A percentile compares a stretch with the other conserved stretches of the same genome.
Evolutionary conservation across 2,888 invertebrate genomes (phyloP).

Genomic region (Junonia oenone): DNA sequence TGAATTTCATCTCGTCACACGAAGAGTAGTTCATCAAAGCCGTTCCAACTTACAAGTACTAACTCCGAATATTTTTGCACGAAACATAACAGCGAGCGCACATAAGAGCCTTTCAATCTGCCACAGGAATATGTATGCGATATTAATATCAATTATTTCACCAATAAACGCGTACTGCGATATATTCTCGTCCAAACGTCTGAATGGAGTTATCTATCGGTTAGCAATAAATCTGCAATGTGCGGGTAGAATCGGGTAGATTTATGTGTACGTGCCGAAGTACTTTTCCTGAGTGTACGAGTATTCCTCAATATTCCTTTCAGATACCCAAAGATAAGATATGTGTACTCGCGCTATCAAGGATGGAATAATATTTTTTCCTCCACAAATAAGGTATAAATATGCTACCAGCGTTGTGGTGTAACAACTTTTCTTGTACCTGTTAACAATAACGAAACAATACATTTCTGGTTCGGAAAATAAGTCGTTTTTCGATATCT

Average conservation of each 20-base stretch:
- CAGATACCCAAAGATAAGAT: not conserved
- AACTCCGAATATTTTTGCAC: conserved; percentile 1
- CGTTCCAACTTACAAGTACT: conserved; percentile 9
- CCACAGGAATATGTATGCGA: not conserved
- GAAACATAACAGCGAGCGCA: not conserved
- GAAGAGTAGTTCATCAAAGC: conserved; percentile 9
- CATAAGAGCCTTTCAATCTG: not conserved
- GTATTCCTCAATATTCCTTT: not conserved
- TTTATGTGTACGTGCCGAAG: not conserved
- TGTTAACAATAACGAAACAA: not conserved
- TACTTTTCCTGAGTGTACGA: not conserved
- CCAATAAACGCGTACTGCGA: not conserved
- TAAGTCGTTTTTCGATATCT: not conserved
- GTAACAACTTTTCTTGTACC: not conserved
- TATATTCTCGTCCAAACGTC: not conserved
- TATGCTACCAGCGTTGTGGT: not conserved
- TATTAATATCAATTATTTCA: not conserved
- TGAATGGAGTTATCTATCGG: not conserved
- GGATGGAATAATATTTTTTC: not conserved
- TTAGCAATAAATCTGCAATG: not conserved
- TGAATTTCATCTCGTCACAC: conserved; percentile 9
- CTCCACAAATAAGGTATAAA: not conserved
- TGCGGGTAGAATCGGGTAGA: not conserved
- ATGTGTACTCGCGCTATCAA: not conserved
- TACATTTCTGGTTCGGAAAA: not conserved